phyloP scores from a whole-genome alignment of 2,797 vertebrate genomes.

The Geotria australis region DNA sequence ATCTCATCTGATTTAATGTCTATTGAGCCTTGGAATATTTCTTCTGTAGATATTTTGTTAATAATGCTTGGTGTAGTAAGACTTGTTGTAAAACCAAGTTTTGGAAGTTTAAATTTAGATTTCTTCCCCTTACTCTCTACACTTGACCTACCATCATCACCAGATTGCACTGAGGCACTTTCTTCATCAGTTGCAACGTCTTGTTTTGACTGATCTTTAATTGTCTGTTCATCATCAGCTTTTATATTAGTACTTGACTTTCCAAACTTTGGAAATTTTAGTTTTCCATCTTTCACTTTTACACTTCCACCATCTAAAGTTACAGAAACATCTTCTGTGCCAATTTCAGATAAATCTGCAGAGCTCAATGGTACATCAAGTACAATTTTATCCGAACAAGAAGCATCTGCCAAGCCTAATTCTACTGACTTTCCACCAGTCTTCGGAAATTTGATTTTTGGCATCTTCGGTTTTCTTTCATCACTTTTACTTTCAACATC shows the following conservation, averaged over 20 bases:
- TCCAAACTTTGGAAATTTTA: neutral
- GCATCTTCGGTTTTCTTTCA: slow-evolving; percentile 8
- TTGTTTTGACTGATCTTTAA: no score
- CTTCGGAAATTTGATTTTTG: slow-evolving; percentile 4
- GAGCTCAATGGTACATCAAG: no score
- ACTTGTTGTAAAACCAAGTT: slow-evolving; percentile 16
- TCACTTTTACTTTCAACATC: slow-evolving; percentile 2
- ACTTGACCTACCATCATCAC: neutral
- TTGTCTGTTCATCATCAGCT: neutral
- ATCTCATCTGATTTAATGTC: no score
- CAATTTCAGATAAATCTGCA: neutral
- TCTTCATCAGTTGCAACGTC: no score
- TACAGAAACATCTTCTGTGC: slow-evolving; percentile 1
- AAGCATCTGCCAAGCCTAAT: slow-evolving; percentile 2
- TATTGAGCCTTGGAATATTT: no score
- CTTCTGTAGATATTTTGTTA: no score
- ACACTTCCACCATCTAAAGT: neutral
- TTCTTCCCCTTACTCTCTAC: slow-evolving; percentile 1
- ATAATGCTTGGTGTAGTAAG: no score
- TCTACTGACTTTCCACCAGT: neutral
- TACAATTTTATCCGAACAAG: no score
- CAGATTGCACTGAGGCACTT: neutral
- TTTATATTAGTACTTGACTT: neutral
- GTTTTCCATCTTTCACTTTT: neutral
- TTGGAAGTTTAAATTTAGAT: slow-evolving; percentile 24